A percentile compares a stretch with the other conserved stretches of the same genome.
phyloP scores from a whole-genome alignment of 2,113 vertebrate species.

The Ursus arctos region DNA sequence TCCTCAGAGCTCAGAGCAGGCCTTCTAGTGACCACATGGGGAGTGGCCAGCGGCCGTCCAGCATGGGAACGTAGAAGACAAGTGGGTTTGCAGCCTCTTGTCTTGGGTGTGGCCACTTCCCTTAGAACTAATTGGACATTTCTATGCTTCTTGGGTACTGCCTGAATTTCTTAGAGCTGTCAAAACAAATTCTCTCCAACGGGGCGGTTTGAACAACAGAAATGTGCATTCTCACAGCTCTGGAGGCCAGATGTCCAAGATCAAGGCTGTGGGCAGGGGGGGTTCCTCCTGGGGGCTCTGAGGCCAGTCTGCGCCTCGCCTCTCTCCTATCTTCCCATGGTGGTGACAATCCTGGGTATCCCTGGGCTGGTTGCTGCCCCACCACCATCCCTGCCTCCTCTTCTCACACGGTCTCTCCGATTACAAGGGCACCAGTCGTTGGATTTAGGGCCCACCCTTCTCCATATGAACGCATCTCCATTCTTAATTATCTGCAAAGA shows the following conservation, averaged over 20 bases:
- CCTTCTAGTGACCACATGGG: neutral
- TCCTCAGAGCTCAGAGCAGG: neutral
- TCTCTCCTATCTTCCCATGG: neutral
- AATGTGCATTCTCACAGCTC: neutral
- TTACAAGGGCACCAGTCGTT: accelerated
- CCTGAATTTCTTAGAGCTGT: neutral
- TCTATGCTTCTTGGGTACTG: accelerated
- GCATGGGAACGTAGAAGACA: accelerated
- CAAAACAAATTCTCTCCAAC: accelerated
- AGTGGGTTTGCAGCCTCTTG: neutral
- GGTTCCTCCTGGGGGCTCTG: neutral
- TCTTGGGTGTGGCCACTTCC: neutral
- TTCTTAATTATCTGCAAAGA: neutral
- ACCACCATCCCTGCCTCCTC: neutral
- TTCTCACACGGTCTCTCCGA: neutral
- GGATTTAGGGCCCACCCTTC: neutral
- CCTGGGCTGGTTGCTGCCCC: accelerated
- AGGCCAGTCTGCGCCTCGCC: neutral
- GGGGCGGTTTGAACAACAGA: accelerated
- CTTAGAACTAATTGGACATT: neutral
- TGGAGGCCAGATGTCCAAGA: neutral
- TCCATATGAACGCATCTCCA: accelerated
- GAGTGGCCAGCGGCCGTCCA: accelerated
- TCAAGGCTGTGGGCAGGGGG: neutral
- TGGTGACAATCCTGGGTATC: accelerated